Percentiles rank a stretch among this genome's conserved stretches.
Conservation (phyloP, 1,140 invertebrate genomes). For the Heliothis subflexa region DNA sequence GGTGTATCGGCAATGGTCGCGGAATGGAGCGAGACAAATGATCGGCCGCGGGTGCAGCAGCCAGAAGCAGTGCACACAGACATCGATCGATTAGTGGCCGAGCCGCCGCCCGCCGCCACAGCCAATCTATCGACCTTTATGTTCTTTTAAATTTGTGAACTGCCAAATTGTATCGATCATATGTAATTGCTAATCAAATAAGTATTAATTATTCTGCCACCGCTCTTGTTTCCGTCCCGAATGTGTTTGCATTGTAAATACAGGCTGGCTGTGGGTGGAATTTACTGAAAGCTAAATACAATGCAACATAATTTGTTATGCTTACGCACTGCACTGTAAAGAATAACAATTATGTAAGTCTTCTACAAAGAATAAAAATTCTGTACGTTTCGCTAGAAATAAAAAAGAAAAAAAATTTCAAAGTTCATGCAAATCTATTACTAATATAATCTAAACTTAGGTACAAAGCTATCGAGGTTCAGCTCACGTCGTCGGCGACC, state of each 20-base stretch:
- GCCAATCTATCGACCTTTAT: constrained; percentile 78
- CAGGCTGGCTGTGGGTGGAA: neutral
- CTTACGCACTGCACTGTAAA: neutral
- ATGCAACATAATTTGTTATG: neutral
- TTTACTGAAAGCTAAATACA: neutral
- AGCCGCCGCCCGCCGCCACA: constrained; percentile 69
- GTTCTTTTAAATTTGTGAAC: constrained; percentile 73
- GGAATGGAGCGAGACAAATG: constrained; percentile 69
- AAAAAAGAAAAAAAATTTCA: neutral
- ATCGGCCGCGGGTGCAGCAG: constrained; percentile 71
- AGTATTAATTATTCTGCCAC: constrained; percentile 40
- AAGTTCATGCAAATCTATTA: constrained; percentile 30
- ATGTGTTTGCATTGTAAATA: constrained; percentile 5
- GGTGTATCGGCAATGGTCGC: constrained; percentile 62
- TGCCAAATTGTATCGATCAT: constrained; percentile 72
- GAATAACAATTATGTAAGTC: neutral
- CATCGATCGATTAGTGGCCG: constrained; percentile 81
- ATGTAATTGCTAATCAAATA: constrained; percentile 58
- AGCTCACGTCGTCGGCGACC: constrained; percentile 71
- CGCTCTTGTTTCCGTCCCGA: neutral
- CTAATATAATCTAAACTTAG: constrained; percentile 36
- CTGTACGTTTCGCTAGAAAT: neutral
- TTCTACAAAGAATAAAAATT: neutral
- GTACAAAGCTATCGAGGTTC: constrained; percentile 53
- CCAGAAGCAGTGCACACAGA: constrained; percentile 79